These are phyloP conservation scores for Xestia sexstrigata DNA, from an alignment of 2,888 invertebrate species.

Conservation along the genomic window DNA sequence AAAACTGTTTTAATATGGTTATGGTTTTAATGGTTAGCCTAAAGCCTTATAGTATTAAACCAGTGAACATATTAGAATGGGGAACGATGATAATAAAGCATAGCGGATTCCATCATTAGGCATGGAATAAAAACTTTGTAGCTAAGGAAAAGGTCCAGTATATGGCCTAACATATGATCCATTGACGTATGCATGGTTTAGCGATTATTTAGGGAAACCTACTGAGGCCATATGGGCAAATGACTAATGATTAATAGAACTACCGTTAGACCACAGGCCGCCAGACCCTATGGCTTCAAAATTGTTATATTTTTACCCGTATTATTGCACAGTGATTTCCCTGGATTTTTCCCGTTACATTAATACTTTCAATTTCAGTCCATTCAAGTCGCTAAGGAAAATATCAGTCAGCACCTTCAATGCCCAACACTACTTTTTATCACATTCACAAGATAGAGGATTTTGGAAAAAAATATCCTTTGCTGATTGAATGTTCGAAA, in stretches of 20 bases:
- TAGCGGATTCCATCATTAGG: background rate
- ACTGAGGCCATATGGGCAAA: constrained; percentile 7
- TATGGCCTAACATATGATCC: background rate
- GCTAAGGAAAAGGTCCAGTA: constrained; percentile 17
- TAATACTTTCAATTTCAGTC: background rate
- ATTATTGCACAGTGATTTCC: background rate
- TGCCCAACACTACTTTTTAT: background rate
- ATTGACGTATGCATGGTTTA: constrained; percentile 40
- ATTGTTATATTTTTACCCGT: constrained; percentile 9
- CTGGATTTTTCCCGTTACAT: background rate
- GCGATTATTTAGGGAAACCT: constrained; percentile 39
- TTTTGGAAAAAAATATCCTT: background rate
- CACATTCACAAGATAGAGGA: background rate
- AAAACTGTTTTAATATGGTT: too few species aligned
- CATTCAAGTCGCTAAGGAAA: background rate
- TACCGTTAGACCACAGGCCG: constrained; percentile 11
- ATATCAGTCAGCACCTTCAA: background rate
- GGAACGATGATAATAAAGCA: background rate
- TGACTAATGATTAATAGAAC: constrained; percentile 21
- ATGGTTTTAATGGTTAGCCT: too few species aligned
- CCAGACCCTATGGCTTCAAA: background rate
- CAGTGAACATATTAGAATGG: background rate
- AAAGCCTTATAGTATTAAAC: too few species aligned
- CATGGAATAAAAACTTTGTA: background rate
- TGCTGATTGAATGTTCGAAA: background rate